Percentiles rank a stretch among this genome's conserved stretches.
These are phyloP conservation scores for Drosophila setosimentum DNA, from an alignment of 2,888 invertebrate genomes.

Conservation along the genomic window DNA sequence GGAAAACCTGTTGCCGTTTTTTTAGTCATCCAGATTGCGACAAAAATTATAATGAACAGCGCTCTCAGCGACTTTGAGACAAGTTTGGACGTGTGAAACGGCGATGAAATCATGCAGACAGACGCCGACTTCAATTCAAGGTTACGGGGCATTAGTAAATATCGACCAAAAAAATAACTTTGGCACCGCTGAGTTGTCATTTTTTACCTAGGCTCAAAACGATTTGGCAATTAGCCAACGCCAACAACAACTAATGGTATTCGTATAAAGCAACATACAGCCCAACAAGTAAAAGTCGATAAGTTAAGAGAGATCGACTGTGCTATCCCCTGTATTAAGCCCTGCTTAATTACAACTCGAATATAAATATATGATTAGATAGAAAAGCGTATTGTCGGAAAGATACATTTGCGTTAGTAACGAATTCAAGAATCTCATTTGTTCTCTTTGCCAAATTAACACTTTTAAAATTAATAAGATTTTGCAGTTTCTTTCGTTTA, in stretches of 20 bases:
- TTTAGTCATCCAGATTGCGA: constrained; percentile 71
- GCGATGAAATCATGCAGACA: constrained; percentile 73
- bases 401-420: neutral
- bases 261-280: constrained; percentile 9
- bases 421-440: neutral
- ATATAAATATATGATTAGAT: neutral
- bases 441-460: neutral
- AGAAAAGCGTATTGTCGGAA: neutral
- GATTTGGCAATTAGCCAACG: constrained; percentile 61
- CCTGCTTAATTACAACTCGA: neutral
- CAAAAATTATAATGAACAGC: constrained; percentile 73
- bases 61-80: constrained; percentile 38
- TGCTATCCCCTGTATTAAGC: constrained; percentile 2
- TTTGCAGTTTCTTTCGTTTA: neutral
- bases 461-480: neutral
- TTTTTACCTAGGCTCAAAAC: constrained; percentile 40
- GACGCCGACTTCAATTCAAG: constrained; percentile 63
- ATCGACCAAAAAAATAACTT: constrained; percentile 47
- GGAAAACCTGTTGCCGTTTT: constrained; percentile 63
- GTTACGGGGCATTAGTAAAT: constrained; percentile 45
- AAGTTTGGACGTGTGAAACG: constrained; percentile 52
- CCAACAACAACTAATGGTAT: constrained; percentile 21
- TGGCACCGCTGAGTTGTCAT: constrained; percentile 37
- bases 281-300: neutral
- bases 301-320: neutral